Base-by-base conservation (phyloP, 2,888 invertebrate genomes). In the Drosophila anomelani region DNA sequence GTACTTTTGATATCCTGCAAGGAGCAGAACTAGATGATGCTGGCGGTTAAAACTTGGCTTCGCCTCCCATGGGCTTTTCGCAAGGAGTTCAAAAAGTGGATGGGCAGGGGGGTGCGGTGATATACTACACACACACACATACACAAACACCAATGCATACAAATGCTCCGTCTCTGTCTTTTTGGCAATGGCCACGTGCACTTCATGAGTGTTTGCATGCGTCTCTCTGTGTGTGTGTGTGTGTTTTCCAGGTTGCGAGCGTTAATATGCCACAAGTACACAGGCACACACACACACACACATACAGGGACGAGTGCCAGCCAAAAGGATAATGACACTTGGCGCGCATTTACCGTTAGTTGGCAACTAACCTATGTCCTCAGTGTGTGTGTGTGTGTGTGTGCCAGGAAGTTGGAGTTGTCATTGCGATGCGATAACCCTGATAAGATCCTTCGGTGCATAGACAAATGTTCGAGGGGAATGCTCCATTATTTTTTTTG, bases 271-370 rank as follows among this genome's bases (percentile, higher is more conserved):
- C 63, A 63, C 64, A 64, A 61, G 61, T 41, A 58, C 60, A 58
- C 43, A 58, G 23, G 13, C 43, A 43, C 41, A 43, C 47, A 49
- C 39, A 60, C 29, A 62, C 23, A 46, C 34, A 56, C 26, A 29
- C 20, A 7, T 6, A 46, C 36, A 62, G 47, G 3, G 59, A 59
- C 26, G 64, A 86, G 79, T 61, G 66, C 87, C 85, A 88, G 85
- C 80, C 88, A 88, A 85, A 85, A 88, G 83, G 88, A 78, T 88
- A 83, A 85, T 88, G 88, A 83, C 86, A 85, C 83, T 79, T 86
- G 80, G 80, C 70, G 75, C 83, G 72, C 67, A 82, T 88, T 83
- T 80, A 80, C 77, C 77, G 82, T 66, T 79, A 73, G 75, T 70
- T 85, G 86, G 74, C 80, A 78, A 76, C 59, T 67, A 67, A 79